Evolutionary conservation across 2,797 vertebrate genomes (phyloP).

Genomic region (Acanthopagrus latus): DNA sequence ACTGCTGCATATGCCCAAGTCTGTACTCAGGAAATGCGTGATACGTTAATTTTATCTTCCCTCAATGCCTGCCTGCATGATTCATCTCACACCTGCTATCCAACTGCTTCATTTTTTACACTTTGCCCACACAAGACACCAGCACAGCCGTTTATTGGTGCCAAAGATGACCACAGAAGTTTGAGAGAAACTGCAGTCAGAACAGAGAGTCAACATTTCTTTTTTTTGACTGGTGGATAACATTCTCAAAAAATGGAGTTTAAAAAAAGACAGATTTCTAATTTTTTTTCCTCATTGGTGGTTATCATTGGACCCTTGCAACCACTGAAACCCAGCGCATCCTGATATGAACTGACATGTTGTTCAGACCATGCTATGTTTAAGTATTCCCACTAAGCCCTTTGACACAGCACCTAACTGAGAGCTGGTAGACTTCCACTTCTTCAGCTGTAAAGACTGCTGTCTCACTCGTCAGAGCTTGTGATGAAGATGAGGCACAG

Average conservation of each 20-base stretch:
- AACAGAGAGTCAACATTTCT: conserved; percentile 11
- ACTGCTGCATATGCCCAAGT: conserved; percentile 41
- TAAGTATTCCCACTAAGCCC: conserved; percentile 47
- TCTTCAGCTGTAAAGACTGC: conserved; percentile 51
- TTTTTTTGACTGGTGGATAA: conserved; percentile 20
- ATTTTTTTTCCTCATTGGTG: conserved; percentile 14
- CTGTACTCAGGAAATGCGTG: conserved; percentile 54
- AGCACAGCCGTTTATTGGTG: conserved; percentile 17
- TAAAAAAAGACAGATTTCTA: conserved; percentile 21
- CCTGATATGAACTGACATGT: conserved; percentile 36
- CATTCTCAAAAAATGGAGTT: conserved; percentile 32
- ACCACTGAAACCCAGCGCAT: conserved; percentile 30
- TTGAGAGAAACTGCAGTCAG: conserved; percentile 14
- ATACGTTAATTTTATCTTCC: conserved; percentile 55
- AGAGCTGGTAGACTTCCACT: conserved; percentile 43
- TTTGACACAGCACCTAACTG: conserved; percentile 63
- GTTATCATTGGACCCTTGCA: conserved; percentile 32
- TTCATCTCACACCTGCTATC: conserved; percentile 54
- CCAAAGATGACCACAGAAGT: conserved; percentile 47
- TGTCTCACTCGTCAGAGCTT: conserved; percentile 38
- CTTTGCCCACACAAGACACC: conserved; percentile 45
- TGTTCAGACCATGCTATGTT: conserved; percentile 63
- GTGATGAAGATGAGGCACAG: conserved; percentile 43
- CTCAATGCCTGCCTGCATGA: conserved; percentile 21
- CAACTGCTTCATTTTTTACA: conserved; percentile 45